phyloP scores from a whole-genome alignment of 2,888 invertebrate genomes.

The Cylindroiulus punctatus region DNA sequence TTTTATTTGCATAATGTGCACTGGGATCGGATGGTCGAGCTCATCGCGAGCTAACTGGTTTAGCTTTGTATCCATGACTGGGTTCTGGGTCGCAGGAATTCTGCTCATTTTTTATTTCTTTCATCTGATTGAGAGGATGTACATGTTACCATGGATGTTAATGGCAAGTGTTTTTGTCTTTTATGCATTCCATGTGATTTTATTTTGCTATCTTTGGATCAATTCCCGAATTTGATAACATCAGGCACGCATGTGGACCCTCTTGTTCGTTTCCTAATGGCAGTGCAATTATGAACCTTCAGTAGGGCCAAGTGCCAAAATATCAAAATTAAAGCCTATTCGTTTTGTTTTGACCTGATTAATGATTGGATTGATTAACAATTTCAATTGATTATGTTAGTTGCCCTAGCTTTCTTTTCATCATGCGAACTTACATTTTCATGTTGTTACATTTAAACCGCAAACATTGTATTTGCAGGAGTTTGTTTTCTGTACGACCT shows the following conservation, averaged over 20 bases:
- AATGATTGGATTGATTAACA: too few species aligned
- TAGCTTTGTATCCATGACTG: slow-evolving; percentile 82
- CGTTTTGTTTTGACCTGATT: too few species aligned
- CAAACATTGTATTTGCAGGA: slow-evolving; percentile 68
- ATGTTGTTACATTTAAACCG: background rate
- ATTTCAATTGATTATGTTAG: too few species aligned
- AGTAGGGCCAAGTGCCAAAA: too few species aligned
- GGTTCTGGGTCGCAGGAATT: slow-evolving; percentile 85
- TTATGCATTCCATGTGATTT: too few species aligned
- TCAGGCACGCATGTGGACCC: too few species aligned
- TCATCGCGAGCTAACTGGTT: slow-evolving; percentile 75
- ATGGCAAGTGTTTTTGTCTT: slow-evolving; percentile 68
- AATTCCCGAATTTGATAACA: too few species aligned
- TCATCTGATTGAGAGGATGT: slow-evolving; percentile 85
- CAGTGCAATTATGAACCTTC: too few species aligned
- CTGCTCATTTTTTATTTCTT: slow-evolving; percentile 83
- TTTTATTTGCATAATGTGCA: slow-evolving; percentile 81
- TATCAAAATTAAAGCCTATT: too few species aligned
- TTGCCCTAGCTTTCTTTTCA: background rate
- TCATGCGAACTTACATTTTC: background rate
- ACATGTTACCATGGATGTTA: slow-evolving; percentile 86
- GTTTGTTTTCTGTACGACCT: slow-evolving; percentile 77
- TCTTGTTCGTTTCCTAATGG: too few species aligned
- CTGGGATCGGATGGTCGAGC: slow-evolving; percentile 69
- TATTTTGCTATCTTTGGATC: too few species aligned